A percentile compares a stretch with the other conserved stretches of the same genome.
Conservation (phyloP, 2,113 vertebrate species). For the Otus sunia region DNA sequence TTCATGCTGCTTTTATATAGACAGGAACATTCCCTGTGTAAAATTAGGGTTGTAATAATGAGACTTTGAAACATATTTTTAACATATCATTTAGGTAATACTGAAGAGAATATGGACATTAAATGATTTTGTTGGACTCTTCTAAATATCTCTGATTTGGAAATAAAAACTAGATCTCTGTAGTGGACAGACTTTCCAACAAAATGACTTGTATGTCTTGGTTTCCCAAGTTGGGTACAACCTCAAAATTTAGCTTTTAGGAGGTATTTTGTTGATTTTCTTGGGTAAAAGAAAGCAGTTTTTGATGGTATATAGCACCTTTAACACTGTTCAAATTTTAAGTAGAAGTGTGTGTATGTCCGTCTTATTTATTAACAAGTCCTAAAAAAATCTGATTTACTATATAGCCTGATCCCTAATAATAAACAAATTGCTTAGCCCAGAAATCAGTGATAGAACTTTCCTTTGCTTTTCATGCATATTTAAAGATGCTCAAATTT, state of each 20-base stretch:
- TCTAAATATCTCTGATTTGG: not conserved
- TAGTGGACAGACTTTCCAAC: not conserved
- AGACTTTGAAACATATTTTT: not conserved
- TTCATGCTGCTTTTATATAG: not conserved
- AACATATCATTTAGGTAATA: not conserved
- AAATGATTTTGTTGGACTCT: not conserved
- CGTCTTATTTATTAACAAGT: not conserved
- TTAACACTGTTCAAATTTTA: not conserved
- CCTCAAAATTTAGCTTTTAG: not conserved
- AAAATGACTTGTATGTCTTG: not conserved
- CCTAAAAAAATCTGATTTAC: not conserved
- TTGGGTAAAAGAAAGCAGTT: not conserved
- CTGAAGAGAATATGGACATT: not conserved
- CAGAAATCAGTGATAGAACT: not conserved
- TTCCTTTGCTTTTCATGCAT: not conserved
- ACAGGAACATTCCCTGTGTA: not conserved
- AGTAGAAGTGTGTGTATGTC: accelerated
- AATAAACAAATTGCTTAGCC: not conserved
- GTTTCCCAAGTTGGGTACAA: not conserved
- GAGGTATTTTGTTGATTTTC: not conserved
- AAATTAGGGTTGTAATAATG: not conserved
- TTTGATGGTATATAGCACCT: not conserved
- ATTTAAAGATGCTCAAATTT: not conserved
- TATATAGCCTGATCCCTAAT: not conserved
- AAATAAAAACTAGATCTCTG: not conserved